Conservation (phyloP, 2,797 vertebrate species). For the Botia kubotai region DNA sequence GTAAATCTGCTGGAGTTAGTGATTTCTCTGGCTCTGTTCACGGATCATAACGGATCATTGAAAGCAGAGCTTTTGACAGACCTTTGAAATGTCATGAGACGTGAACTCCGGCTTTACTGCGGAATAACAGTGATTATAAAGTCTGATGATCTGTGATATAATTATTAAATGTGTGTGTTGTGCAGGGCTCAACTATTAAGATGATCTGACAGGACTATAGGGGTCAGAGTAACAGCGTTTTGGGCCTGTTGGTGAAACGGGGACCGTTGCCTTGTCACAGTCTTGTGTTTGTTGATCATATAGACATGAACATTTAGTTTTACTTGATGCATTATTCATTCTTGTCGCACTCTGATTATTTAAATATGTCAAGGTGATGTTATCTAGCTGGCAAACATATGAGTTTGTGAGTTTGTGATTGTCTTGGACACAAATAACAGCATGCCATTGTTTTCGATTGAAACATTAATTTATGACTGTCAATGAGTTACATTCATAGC, state of each 20-base stretch:
- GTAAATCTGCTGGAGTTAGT: constrained; percentile 24
- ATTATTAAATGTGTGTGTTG: background rate
- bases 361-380: background rate
- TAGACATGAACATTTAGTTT: constrained; percentile 1
- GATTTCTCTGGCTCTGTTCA: constrained; percentile 28
- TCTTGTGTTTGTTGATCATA: background rate
- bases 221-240: background rate
- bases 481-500: background rate
- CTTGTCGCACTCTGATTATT: background rate
- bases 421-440: background rate
- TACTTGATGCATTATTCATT: background rate
- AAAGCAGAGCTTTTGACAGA: constrained; percentile 26
- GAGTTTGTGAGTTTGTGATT: too few relatives aligned
- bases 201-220: background rate
- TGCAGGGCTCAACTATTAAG: background rate
- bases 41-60: constrained; percentile 45
- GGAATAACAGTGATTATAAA: background rate
- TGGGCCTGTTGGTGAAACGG: background rate
- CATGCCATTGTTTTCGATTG: background rate
- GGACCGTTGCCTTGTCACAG: background rate
- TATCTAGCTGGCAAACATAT: background rate
- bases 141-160: constrained; percentile 4
- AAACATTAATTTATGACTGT: too few relatives aligned
- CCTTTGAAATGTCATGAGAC: background rate
- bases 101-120: background rate